Conservation (phyloP, 2,113 vertebrate genomes). For the Phoxinus phoxinus region DNA sequence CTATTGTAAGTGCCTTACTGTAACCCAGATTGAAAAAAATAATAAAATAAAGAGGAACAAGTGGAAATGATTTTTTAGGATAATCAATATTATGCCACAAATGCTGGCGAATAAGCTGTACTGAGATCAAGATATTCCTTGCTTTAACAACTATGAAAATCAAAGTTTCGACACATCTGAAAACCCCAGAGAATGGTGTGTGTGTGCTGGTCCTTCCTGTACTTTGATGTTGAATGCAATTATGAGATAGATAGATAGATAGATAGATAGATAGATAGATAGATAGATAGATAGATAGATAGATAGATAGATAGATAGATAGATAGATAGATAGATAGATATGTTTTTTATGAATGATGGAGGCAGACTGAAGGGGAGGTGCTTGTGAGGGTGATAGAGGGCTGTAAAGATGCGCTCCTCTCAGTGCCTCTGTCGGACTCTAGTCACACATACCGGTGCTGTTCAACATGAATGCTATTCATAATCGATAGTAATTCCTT, state of each 20-base stretch:
- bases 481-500: neutral
- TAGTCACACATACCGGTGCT: conserved; percentile 3
- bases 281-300: neutral
- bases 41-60: too few relatives aligned
- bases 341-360: conserved; percentile 1
- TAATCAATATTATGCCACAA: too few relatives aligned
- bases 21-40: neutral
- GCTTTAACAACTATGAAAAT: neutral
- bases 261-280: conserved; percentile 1
- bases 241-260: neutral
- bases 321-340: neutral
- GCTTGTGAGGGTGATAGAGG: neutral
- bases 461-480: conserved; percentile 12
- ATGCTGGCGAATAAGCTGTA: too few relatives aligned
- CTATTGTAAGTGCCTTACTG: neutral
- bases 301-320: neutral
- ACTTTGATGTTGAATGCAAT: neutral
- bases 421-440: neutral
- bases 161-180: neutral
- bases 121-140: too few relatives aligned
- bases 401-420: conserved; percentile 25
- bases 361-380: neutral
- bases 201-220: neutral
- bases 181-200: neutral
- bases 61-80: too few relatives aligned